Percentiles rank a stretch among this genome's conserved stretches.
Evolutionary conservation across 2,113 vertebrate species (phyloP).

Genomic region (Ammospiza nelsoni): DNA sequence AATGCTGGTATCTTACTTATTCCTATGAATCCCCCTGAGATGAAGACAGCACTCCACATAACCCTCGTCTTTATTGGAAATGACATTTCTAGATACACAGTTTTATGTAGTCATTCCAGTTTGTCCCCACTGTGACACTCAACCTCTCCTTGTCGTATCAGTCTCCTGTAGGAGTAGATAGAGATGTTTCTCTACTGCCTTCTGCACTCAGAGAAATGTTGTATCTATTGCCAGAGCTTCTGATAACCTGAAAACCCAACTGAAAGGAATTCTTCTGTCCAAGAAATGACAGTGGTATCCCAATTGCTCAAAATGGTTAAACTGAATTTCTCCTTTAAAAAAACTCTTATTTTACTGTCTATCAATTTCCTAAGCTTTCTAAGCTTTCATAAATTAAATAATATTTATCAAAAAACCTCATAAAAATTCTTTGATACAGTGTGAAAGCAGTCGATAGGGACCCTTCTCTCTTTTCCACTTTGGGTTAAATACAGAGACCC

Average conservation of each 20-base stretch:
- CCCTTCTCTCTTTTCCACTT: not conserved
- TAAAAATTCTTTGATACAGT: not conserved
- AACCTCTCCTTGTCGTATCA: not conserved
- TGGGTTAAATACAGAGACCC: not conserved
- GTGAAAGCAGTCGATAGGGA: not conserved
- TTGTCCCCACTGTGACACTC: not conserved
- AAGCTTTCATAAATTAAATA: not conserved
- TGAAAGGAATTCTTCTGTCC: not conserved
- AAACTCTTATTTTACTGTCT: not conserved
- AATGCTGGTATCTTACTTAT: not conserved
- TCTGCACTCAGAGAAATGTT: not conserved
- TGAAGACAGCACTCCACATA: not conserved
- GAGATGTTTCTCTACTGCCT: not conserved
- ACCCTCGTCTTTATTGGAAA: conserved; percentile 6
- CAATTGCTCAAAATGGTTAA: not conserved
- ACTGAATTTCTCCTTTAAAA: not conserved
- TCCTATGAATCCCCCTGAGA: not conserved
- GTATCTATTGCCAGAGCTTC: not conserved
- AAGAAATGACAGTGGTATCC: not conserved
- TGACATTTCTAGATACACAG: not conserved
- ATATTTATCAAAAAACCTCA: not conserved
- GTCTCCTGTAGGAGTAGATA: not conserved
- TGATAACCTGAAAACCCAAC: not conserved
- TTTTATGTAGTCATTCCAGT: not conserved
- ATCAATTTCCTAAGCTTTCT: not conserved